A percentile compares a stretch with the other conserved stretches of the same genome.
These are phyloP conservation scores for Agonopterix alstromeriana DNA, from an alignment of 2,888 invertebrate species.

Conservation along the genomic window DNA sequence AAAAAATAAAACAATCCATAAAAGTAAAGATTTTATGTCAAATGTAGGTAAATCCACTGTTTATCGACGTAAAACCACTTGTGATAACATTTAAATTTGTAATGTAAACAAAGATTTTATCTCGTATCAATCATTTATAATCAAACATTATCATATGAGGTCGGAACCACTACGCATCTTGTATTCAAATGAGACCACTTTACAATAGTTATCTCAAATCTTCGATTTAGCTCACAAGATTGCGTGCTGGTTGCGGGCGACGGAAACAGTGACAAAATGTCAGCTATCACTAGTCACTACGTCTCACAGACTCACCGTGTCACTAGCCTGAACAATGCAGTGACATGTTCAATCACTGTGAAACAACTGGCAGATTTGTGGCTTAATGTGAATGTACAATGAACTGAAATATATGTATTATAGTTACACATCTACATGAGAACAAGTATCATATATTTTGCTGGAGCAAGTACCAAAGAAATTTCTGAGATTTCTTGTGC, in stretches of 20 bases:
- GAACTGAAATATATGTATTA: no score
- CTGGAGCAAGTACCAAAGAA: no score
- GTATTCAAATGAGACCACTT: slow-evolving; percentile 5
- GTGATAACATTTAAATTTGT: background rate
- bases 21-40: no score
- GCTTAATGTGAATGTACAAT: background rate
- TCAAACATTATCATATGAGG: background rate
- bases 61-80: background rate
- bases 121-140: background rate
- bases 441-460: no score
- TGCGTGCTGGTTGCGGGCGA: slow-evolving; percentile 1
- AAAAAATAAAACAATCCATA: background rate
- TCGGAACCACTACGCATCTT: slow-evolving; percentile 1
- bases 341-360: background rate
- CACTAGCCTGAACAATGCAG: background rate
- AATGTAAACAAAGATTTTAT: slow-evolving; percentile 1
- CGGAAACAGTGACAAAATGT: slow-evolving; percentile 10
- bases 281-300: slow-evolving; percentile 3
- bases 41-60: no score
- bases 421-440: no score
- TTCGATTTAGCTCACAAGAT: background rate
- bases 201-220: background rate
- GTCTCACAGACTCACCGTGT: slow-evolving; percentile 3
- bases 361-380: background rate
- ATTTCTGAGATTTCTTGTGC: no score